Conservation (phyloP, 2,797 vertebrate species). For the Parambassis ranga region DNA sequence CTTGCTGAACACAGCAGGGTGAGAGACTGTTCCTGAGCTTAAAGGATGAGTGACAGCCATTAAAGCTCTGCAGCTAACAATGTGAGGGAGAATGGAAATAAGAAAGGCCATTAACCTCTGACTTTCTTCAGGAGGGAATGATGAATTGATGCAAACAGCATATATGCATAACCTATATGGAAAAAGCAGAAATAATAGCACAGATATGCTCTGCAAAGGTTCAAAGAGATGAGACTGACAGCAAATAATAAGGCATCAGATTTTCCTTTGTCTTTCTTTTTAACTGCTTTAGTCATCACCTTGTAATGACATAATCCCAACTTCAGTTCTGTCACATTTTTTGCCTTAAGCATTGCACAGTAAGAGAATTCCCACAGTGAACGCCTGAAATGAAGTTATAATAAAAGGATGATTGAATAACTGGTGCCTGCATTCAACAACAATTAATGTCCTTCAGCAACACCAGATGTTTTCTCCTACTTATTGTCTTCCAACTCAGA, state of each 20-base stretch:
- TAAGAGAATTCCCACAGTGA: neutral
- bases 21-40: neutral
- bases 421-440: neutral
- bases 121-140: neutral
- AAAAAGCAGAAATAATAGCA: neutral
- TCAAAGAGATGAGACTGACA: neutral
- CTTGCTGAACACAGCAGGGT: neutral
- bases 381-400: neutral
- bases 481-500: neutral
- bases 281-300: neutral
- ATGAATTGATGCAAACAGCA: neutral
- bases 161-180: neutral
- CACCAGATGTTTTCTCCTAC: neutral
- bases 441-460: neutral
- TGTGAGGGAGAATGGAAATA: neutral
- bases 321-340: neutral
- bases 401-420: neutral
- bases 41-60: constrained; percentile 18
- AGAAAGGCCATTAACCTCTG: constrained; percentile 2
- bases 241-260: neutral
- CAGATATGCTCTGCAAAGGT: neutral
- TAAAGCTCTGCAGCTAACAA: neutral
- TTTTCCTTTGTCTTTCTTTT: neutral
- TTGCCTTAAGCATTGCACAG: neutral
- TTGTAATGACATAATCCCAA: neutral